Percentiles rank a stretch among this genome's conserved stretches.
Conservation (phyloP, 2,888 invertebrate genomes). For the Oligia strigilis region DNA sequence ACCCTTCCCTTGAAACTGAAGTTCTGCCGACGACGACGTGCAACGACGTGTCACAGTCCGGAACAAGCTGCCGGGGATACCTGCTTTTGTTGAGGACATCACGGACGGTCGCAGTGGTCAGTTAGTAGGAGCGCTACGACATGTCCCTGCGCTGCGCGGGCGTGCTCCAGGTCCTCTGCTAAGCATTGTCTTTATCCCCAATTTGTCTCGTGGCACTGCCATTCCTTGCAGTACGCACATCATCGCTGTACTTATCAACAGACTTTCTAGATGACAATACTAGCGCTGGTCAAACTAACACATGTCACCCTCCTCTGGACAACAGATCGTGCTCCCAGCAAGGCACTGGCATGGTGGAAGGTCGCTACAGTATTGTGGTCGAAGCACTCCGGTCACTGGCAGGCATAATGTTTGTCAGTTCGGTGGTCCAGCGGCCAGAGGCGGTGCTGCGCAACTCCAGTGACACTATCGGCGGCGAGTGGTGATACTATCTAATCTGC, state of each 20-base stretch:
- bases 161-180: too few relatives aligned
- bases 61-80: background rate
- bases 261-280: background rate
- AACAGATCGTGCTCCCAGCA: background rate
- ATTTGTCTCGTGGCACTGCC: background rate
- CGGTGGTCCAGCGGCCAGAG: too few relatives aligned
- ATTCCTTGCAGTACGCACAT: background rate
- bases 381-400: background rate
- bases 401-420: background rate
- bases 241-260: background rate
- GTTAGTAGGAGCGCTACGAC: background rate
- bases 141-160: background rate
- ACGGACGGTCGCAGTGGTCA: background rate
- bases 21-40: background rate
- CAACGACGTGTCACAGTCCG: too few relatives aligned
- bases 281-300: background rate
- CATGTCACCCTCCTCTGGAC: background rate
- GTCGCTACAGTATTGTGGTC: background rate
- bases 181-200: background rate
- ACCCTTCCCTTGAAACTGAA: background rate
- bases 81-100: background rate
- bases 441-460: background rate
- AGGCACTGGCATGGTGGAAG: too few relatives aligned
- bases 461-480: background rate
- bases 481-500: constrained; percentile 54